phyloP scores from a whole-genome alignment of 2,797 vertebrate species.

The Prunella strophiata region DNA sequence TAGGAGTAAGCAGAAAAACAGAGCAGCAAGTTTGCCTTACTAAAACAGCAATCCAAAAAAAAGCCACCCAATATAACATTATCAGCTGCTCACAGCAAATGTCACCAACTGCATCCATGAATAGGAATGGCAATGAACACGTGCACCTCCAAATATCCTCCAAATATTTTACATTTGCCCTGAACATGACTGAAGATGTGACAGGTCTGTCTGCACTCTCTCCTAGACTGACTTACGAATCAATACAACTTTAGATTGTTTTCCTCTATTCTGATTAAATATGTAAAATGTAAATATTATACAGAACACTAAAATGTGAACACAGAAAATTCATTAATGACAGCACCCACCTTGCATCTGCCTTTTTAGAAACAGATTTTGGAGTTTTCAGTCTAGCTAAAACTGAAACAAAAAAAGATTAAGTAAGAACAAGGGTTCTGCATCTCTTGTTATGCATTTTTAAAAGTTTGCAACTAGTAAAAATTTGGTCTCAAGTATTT shows the following conservation, averaged over 20 bases:
- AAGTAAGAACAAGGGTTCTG: not conserved
- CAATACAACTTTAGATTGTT: not conserved
- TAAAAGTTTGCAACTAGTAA: not conserved
- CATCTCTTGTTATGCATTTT: not conserved
- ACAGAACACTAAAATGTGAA: not conserved
- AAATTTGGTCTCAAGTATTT: not conserved
- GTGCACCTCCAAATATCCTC: not conserved
- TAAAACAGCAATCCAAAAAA: not conserved
- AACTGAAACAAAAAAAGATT: conserved; percentile 73
- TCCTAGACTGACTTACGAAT: rapidly evolving
- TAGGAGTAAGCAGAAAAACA: not conserved
- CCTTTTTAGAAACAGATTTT: conserved; percentile 28
- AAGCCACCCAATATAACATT: not conserved
- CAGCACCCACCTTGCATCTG: conserved; percentile 73
- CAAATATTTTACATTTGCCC: not conserved
- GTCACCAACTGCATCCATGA: not conserved
- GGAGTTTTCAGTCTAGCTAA: conserved; percentile 58
- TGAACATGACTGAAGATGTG: not conserved
- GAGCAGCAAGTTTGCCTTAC: not conserved
- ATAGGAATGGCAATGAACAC: not conserved
- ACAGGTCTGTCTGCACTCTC: not conserved
- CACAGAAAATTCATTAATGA: not conserved
- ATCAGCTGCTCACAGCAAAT: not conserved
- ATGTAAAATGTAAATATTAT: not conserved
- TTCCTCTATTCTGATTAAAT: not conserved